Conservation (phyloP, 2,797 vertebrate species). For the Syngnathus rostellatus region DNA sequence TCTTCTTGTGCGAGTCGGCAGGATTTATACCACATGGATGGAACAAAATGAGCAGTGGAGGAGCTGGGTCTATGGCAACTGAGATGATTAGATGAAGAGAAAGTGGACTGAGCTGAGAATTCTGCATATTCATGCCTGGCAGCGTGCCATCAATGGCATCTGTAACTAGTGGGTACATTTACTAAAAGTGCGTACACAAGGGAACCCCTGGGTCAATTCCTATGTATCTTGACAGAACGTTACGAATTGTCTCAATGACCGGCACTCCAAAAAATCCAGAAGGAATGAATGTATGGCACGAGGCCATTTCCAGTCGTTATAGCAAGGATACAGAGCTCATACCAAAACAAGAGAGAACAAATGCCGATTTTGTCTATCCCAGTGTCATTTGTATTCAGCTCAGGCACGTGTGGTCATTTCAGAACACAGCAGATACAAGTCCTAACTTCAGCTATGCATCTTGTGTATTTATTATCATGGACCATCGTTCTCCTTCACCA, state of each 20-base stretch:
- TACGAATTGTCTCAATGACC: not conserved
- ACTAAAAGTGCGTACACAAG: not conserved
- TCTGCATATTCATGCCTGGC: not conserved
- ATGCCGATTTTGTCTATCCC: slow-evolving; percentile 65
- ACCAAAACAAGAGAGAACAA: slow-evolving; percentile 63
- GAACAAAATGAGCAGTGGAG: not conserved
- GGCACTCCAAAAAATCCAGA: not conserved
- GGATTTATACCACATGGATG: not conserved
- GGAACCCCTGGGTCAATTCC: not conserved
- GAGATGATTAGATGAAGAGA: not conserved
- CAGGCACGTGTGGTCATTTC: slow-evolving; percentile 44
- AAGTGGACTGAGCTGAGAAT: not conserved
- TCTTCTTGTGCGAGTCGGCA: too few species aligned
- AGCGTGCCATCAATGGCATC: not conserved
- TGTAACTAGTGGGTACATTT: not conserved
- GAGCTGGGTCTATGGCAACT: not conserved
- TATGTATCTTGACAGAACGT: not conserved
- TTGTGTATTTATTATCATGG: slow-evolving; percentile 65
- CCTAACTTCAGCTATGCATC: slow-evolving; percentile 47
- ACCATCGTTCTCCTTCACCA: slow-evolving; percentile 56
- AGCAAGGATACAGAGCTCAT: slow-evolving; percentile 49
- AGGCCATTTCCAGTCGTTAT: slow-evolving; percentile 43
- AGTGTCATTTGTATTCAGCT: slow-evolving; percentile 59
- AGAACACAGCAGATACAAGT: slow-evolving; percentile 51
- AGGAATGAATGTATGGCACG: not conserved